Conservation (phyloP, 2,113 vertebrate species). For the Siphamia tubifer region DNA sequence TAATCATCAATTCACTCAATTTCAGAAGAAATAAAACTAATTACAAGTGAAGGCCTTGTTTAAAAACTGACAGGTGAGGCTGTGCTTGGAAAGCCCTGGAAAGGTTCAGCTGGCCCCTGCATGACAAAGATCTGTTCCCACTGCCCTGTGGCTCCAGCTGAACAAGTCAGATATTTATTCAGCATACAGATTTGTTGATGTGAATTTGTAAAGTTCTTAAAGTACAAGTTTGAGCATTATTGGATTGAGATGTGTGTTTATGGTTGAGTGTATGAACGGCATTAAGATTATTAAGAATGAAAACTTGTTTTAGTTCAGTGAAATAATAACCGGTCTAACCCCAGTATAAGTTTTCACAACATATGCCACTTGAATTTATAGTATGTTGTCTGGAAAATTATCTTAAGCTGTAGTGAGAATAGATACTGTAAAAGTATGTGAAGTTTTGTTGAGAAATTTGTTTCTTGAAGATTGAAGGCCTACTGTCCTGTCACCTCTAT, state of each 20-base stretch:
- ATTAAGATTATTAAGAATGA: slow-evolving; percentile 35
- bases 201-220: slow-evolving; percentile 33
- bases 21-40: slow-evolving; percentile 16
- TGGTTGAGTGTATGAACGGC: background rate
- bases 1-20: slow-evolving; percentile 1
- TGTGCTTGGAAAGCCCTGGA: slow-evolving; percentile 37
- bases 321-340: too few relatives aligned
- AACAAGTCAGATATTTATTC: slow-evolving; percentile 53
- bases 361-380: background rate
- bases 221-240: slow-evolving; percentile 11
- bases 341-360: background rate
- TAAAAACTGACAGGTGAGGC: slow-evolving; percentile 13
- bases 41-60: background rate
- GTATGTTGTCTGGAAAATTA: background rate
- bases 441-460: background rate
- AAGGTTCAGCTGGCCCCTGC: slow-evolving; percentile 44
- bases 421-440: background rate
- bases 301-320: background rate
- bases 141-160: slow-evolving; percentile 37
- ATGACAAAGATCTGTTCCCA: slow-evolving; percentile 19
- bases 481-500: slow-evolving; percentile 97
- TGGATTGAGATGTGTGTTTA: background rate
- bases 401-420: background rate
- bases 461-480: slow-evolving; percentile 18
- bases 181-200: slow-evolving; percentile 64